Conservation (phyloP, 2,113 vertebrate genomes). For the Origma solitaria region DNA sequence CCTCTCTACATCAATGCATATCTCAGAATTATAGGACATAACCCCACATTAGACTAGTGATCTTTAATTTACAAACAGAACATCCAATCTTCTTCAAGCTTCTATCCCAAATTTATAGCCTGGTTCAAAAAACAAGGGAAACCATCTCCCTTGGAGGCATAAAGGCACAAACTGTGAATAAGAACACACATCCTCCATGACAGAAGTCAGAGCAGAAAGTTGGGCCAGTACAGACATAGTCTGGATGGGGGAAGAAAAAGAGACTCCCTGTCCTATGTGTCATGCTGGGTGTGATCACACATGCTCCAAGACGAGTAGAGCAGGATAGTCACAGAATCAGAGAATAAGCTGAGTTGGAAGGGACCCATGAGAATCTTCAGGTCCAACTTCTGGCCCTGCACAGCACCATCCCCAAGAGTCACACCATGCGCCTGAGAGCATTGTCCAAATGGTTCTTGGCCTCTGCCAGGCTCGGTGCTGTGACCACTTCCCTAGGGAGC, state of each 20-base stretch:
- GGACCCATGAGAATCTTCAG: not conserved
- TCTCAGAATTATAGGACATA: not conserved
- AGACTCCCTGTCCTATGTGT: not conserved
- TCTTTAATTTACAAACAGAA: not conserved
- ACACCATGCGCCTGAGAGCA: not conserved
- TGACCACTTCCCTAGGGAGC: not conserved
- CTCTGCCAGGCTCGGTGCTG: not conserved
- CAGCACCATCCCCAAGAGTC: not conserved
- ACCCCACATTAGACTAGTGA: not conserved
- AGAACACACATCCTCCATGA: not conserved
- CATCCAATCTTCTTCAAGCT: not conserved
- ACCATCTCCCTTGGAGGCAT: not conserved
- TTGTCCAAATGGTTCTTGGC: not conserved
- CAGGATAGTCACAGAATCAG: not conserved
- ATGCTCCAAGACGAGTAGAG: not conserved
- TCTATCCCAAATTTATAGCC: not conserved
- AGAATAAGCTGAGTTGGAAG: not conserved
- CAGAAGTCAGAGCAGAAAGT: not conserved
- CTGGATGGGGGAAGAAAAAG: not conserved
- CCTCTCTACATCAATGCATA: not conserved
- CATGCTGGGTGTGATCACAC: not conserved
- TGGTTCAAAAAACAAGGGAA: not conserved
- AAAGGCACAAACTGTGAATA: not conserved
- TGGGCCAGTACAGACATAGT: not conserved
- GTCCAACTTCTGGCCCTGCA: not conserved